Percentiles rank a stretch among this genome's conserved stretches.
Evolutionary conservation across 2,113 vertebrate genomes (phyloP).

Genomic region (Burhinus oedicnemus): DNA sequence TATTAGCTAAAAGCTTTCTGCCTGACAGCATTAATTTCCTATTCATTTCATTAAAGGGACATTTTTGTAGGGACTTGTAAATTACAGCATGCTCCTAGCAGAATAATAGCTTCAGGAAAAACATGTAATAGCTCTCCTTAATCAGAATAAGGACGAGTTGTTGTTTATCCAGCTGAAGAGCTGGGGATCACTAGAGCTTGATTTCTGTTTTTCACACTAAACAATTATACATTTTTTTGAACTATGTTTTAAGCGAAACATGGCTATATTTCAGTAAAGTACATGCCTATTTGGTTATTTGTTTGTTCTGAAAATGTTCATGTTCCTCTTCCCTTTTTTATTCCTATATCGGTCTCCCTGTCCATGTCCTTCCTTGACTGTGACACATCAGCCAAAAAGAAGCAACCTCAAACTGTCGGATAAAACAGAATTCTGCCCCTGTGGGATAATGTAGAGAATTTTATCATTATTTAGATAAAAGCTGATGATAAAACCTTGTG

Average conservation of each 20-base stretch:
- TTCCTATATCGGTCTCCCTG: neutral
- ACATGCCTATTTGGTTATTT: neutral
- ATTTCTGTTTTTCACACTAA: constrained; percentile 45
- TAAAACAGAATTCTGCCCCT: neutral
- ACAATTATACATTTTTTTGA: neutral
- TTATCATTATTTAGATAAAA: constrained; percentile 15
- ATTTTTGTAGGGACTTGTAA: constrained; percentile 73
- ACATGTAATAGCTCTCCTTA: constrained; percentile 71
- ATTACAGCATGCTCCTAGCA: constrained; percentile 66
- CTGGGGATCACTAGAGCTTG: constrained; percentile 18
- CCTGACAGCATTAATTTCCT: constrained; percentile 74
- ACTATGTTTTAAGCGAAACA: neutral
- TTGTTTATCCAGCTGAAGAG: constrained; percentile 70
- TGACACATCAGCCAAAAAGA: neutral
- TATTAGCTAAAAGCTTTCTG: constrained; percentile 69
- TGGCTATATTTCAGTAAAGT: neutral
- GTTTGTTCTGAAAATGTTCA: neutral
- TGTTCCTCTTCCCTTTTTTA: neutral
- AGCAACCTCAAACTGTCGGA: neutral
- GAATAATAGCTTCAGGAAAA: constrained; percentile 75
- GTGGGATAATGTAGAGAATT: neutral
- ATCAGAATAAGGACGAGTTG: constrained; percentile 75
- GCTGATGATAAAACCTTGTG: constrained; percentile 9
- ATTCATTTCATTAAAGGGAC: constrained; percentile 74
- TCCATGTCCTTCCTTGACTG: neutral